phyloP scores from a whole-genome alignment of 23 tunicate genomes.

The Phallusia fumigata region DNA sequence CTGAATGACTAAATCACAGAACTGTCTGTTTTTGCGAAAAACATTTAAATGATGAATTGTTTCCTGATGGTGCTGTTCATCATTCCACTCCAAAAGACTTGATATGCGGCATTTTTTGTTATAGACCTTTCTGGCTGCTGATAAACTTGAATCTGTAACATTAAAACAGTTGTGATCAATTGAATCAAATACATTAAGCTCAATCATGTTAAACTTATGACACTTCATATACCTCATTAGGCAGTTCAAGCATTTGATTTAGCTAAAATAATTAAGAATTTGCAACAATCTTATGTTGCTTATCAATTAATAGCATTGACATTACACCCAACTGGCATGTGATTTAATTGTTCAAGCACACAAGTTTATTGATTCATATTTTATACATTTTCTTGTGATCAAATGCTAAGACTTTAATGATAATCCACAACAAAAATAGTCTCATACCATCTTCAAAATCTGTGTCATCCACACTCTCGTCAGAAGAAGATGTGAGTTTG shows the following conservation, averaged over 20 bases:
- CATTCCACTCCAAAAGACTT: conserved; percentile 48
- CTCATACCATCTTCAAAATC: conserved; percentile 3
- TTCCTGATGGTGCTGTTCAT: conserved; percentile 36
- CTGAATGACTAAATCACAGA: conserved; percentile 71
- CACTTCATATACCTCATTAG: neutral
- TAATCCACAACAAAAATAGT: neutral
- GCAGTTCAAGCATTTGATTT: neutral
- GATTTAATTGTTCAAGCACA: too few relatives aligned
- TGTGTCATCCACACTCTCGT: neutral
- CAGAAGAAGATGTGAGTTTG: neutral
- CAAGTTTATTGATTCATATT: too few relatives aligned
- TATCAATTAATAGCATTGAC: too few relatives aligned
- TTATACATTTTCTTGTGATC: too few relatives aligned
- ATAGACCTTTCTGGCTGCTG: neutral
- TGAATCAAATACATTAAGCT: too few relatives aligned
- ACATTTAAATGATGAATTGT: conserved; percentile 69
- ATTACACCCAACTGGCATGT: too few relatives aligned
- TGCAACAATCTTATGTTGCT: too few relatives aligned
- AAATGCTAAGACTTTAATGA: too few relatives aligned
- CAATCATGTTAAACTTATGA: neutral
- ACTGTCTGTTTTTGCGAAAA: conserved; percentile 68
- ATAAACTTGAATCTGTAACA: too few relatives aligned
- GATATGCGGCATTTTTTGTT: neutral
- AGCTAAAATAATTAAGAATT: neutral
- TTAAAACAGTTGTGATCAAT: too few relatives aligned